Base-by-base conservation (phyloP, 1,140 invertebrate species). In the Drosophila virilis region DNA sequence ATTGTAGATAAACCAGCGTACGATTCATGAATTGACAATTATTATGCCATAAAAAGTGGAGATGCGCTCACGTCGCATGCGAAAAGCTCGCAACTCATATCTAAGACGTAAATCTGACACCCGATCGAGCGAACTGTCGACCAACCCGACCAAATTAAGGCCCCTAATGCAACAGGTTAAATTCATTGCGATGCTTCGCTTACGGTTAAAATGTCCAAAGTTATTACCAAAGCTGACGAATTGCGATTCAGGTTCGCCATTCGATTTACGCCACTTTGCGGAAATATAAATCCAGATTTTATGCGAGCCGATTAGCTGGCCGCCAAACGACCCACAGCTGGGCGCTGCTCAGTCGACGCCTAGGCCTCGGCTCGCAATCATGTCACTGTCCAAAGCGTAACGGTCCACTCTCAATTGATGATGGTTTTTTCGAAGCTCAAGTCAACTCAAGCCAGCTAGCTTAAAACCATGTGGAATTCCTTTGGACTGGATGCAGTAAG, bases 141-240 rank as follows among this genome's bases (percentile, higher is more conserved):
- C 9, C 33, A 32, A 35, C 50, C 50, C 50, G 50, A 17, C 22
- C 45, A 71, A 58, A 51, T 65, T 75, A 74, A 60, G 64, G 75
- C 60, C 17, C 57, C 65, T 48, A 52, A 42, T 28, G 40, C 61
- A 85, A 72, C 82, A 88, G 83, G 82, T 85, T 85, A 55, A 86
- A 84, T 80, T 86, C 88, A 88, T 88, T 71, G 67, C 74, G 71
- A 85, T 32, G 43, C 13, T 71, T n/a, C 45, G 48, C 75, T 85
- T 88, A 81, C 82, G 82, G 83, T 85, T 78, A 86, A 85, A 86
- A 85, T 88, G 74, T 88, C 83, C 78, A 78, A 88, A 85, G 83
- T 88, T 85, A 88, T 85, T 88, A 85, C 82, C 77, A 82, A 86
- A 85, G 83, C 82, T 85, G 82, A 88, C 82, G 82, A 85, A 85